These are phyloP conservation scores for Halcyon chelicuti DNA, from an alignment of 2,797 vertebrate species.

Conservation along the genomic window DNA sequence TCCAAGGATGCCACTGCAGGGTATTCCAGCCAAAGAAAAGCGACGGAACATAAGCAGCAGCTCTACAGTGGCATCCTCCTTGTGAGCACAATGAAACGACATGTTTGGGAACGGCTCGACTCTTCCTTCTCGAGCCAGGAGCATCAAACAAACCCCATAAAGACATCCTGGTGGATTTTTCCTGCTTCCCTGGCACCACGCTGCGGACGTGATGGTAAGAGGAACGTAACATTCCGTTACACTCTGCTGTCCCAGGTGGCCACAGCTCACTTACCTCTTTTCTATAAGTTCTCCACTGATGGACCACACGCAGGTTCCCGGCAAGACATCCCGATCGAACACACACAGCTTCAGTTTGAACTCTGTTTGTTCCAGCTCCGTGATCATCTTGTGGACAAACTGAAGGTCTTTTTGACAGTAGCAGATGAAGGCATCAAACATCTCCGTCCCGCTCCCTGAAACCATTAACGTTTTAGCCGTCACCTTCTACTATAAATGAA, in stretches of 20 bases:
- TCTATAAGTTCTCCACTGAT: conserved; percentile 97
- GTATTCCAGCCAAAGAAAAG: not conserved
- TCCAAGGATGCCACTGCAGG: not conserved
- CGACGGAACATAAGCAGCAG: fast-evolving
- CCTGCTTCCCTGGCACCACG: not conserved
- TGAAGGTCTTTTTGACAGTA: conserved; percentile 92
- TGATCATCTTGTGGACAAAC: conserved; percentile 96
- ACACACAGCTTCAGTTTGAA: conserved; percentile 93
- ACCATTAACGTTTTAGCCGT: not conserved
- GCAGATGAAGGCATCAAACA: conserved; percentile 97
- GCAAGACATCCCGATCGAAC: conserved; percentile 94
- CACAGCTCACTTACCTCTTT: conserved; percentile 79
- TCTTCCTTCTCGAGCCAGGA: not conserved
- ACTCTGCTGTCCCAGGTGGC: not conserved
- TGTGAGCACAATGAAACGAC: not conserved
- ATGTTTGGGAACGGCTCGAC: not conserved
- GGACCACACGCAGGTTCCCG: conserved; percentile 94
- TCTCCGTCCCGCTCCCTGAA: conserved; percentile 84
- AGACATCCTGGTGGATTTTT: not conserved
- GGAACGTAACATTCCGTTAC: not conserved
- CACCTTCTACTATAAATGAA: not conserved
- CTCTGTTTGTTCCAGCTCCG: conserved; percentile 89
- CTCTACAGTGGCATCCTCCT: not conserved
- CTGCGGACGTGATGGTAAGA: not conserved
- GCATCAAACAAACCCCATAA: not conserved